phyloP scores from a whole-genome alignment of 2,113 vertebrate genomes.

The Microtus oregoni region DNA sequence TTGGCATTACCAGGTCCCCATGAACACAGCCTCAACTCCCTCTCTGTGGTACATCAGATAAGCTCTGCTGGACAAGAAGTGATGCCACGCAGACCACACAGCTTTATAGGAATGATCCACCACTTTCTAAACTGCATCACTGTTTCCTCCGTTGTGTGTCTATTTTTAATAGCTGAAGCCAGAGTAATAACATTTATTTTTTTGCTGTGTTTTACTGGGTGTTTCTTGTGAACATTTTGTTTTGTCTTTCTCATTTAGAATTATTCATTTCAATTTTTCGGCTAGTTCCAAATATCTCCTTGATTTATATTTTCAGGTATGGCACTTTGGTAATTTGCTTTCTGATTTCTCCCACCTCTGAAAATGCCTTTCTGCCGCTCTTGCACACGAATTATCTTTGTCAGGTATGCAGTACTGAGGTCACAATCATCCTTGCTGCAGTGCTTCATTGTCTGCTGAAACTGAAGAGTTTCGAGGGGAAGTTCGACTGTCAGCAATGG shows the following conservation, averaged over 20 bases:
- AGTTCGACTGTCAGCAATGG: neutral
- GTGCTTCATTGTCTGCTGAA: slow-evolving; percentile 42
- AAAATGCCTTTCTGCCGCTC: slow-evolving; percentile 35
- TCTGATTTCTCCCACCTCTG: slow-evolving; percentile 30
- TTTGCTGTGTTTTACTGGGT: neutral
- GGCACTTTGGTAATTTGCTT: slow-evolving; percentile 39
- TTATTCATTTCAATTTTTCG: slow-evolving; percentile 50
- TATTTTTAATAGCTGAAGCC: slow-evolving; percentile 4
- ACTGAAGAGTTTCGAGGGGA: slow-evolving; percentile 48
- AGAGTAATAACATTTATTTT: neutral
- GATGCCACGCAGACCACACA: neutral
- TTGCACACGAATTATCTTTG: slow-evolving; percentile 40
- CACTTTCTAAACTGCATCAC: neutral
- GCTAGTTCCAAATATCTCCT: slow-evolving; percentile 53
- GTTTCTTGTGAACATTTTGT: neutral
- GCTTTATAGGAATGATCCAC: neutral
- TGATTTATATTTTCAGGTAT: slow-evolving; percentile 59
- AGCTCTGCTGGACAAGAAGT: neutral
- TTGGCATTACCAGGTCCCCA: neutral
- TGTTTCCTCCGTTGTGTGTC: neutral
- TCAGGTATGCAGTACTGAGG: neutral
- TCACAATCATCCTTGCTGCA: slow-evolving; percentile 30
- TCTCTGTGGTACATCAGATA: neutral
- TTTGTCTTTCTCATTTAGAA: slow-evolving; percentile 19
- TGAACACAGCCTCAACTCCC: neutral